Evolutionary conservation across 2,113 vertebrate species (phyloP).

Genomic region (Lutjanus erythropterus): DNA sequence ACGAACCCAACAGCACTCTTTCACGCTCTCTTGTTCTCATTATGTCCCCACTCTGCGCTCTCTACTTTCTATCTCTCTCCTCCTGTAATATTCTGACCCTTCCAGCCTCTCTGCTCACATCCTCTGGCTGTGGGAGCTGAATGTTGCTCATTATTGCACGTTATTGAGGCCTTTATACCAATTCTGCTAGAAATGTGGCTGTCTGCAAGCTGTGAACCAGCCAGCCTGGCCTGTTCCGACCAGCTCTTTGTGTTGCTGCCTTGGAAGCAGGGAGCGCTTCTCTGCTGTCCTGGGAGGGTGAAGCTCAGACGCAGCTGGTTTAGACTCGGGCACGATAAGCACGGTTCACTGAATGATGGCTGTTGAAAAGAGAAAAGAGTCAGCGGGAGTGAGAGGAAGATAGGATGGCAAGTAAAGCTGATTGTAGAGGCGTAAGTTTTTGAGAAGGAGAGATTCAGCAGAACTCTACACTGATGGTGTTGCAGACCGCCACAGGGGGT

Average conservation of each 20-base stretch:
- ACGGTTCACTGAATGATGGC: constrained; percentile 37
- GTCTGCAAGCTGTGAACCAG: constrained; percentile 63
- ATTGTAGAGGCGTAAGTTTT: background rate
- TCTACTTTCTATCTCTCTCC: constrained; percentile 36
- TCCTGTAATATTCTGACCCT: constrained; percentile 44
- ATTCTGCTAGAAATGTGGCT: constrained; percentile 49
- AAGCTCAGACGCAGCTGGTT: constrained; percentile 46
- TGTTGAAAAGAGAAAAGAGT: constrained; percentile 13
- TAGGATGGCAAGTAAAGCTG: constrained; percentile 19
- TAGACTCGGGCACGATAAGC: constrained; percentile 39
- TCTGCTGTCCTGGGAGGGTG: constrained; percentile 40
- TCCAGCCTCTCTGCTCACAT: constrained; percentile 45
- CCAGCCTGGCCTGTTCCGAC: constrained; percentile 53
- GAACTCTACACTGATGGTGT: background rate
- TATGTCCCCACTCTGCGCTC: constrained; percentile 47
- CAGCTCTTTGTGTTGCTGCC: constrained; percentile 55
- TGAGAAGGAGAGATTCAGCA: constrained; percentile 14
- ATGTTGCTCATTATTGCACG: constrained; percentile 68
- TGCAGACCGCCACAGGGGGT: constrained; percentile 7
- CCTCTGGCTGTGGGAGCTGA: constrained; percentile 54
- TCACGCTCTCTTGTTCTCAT: constrained; percentile 63
- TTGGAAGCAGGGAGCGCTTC: constrained; percentile 47
- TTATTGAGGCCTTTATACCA: constrained; percentile 66
- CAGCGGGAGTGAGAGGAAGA: background rate
- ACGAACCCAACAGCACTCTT: constrained; percentile 58